Percentiles rank a stretch among this genome's conserved stretches.
These are phyloP conservation scores for Muscicapa comitata DNA, from an alignment of 2,797 vertebrate species.

Conservation along the genomic window DNA sequence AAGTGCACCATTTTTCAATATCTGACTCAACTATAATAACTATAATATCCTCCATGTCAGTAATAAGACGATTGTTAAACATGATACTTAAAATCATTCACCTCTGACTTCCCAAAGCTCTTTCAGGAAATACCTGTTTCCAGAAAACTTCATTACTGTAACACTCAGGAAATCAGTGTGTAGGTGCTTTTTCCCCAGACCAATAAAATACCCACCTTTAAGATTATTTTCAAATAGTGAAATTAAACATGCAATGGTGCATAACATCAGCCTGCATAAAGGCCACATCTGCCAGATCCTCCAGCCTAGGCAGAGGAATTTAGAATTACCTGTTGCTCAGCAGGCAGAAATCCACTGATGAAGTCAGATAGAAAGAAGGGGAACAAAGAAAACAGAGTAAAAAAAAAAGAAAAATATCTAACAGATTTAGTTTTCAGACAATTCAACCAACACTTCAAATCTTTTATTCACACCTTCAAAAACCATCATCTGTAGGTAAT, in stretches of 20 bases:
- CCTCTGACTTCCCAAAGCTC: neutral
- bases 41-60: neutral
- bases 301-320: neutral
- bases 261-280: neutral
- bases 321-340: neutral
- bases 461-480: constrained; percentile 5
- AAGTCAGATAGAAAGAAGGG: neutral
- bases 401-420: neutral
- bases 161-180: neutral
- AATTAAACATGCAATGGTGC: neutral
- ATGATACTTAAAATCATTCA: neutral
- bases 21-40: neutral
- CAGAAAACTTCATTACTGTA: neutral
- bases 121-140: neutral
- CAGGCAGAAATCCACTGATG: neutral
- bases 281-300: neutral
- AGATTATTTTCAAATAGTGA: neutral
- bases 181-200: neutral
- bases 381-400: neutral
- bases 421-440: neutral
- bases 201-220: neutral
- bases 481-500: neutral
- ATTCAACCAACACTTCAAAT: neutral
- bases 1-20: neutral
- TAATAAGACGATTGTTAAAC: neutral